Conservation (phyloP, 1,140 invertebrate genomes). For the Zaprionus lachaisei region DNA sequence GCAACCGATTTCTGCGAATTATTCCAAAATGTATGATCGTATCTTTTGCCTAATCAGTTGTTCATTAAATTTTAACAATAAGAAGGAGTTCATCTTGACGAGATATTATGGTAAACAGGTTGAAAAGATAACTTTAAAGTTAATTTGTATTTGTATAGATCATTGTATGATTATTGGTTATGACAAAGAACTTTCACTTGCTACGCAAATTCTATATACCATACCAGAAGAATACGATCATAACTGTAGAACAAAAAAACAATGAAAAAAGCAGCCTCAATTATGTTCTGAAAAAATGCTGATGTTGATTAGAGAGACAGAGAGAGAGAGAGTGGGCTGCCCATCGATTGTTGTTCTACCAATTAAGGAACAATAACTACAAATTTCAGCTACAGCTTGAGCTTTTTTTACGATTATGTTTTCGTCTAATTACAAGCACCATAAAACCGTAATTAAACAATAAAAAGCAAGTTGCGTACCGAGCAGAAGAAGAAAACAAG, state of each 20-base stretch:
- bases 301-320: neutral
- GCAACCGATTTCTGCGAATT: neutral
- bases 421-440: conserved; percentile 63
- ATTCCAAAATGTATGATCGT: neutral
- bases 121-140: neutral
- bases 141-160: neutral
- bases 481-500: conserved; percentile 53
- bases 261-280: neutral
- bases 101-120: neutral
- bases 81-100: too few species aligned
- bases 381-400: conserved; percentile 39
- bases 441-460: conserved; percentile 72
- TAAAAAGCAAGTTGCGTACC: conserved; percentile 41
- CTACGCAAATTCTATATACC: neutral
- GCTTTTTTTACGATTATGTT: conserved; percentile 55
- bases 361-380: conserved; percentile 32
- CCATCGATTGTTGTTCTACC: conserved; percentile 13
- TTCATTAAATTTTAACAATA: neutral
- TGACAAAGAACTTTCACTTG: neutral
- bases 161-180: neutral
- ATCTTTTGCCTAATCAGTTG: neutral
- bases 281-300: neutral
- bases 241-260: neutral
- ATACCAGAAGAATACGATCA: neutral
- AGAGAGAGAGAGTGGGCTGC: neutral